Evolutionary conservation across 2,113 vertebrate species (phyloP).

Genomic region (Nipponia nippon): DNA sequence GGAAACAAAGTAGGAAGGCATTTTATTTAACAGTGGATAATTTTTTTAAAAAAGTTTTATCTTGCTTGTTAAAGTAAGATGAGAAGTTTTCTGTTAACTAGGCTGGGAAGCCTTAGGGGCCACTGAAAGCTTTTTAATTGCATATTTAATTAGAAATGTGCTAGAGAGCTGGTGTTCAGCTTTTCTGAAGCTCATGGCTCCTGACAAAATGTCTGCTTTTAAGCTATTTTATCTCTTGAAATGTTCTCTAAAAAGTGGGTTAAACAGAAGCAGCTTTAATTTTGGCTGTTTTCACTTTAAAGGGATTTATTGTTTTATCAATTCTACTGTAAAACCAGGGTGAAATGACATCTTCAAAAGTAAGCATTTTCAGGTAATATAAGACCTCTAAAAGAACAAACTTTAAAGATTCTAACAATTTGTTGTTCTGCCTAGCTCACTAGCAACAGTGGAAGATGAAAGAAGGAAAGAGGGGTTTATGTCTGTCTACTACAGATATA

Average conservation of each 20-base stretch:
- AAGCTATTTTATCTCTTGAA: slow-evolving; percentile 50
- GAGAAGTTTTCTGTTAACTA: slow-evolving; percentile 65
- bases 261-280: slow-evolving; percentile 56
- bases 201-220: slow-evolving; percentile 64
- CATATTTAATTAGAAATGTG: slow-evolving; percentile 76
- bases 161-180: slow-evolving; percentile 38
- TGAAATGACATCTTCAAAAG: slow-evolving; percentile 44
- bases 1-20: neutral
- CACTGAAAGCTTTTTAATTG: slow-evolving; percentile 73
- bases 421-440: slow-evolving; percentile 1
- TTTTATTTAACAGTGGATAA: neutral
- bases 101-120: slow-evolving; percentile 58
- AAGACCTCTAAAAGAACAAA: neutral
- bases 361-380: slow-evolving; percentile 52
- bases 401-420: slow-evolving; percentile 31
- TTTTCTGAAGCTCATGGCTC: slow-evolving; percentile 57
- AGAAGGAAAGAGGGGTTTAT: neutral
- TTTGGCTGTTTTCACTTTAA: slow-evolving; percentile 65
- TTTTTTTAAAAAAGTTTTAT: slow-evolving; percentile 32
- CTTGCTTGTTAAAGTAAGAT: slow-evolving; percentile 58
- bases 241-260: slow-evolving; percentile 60
- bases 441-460: neutral
- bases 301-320: slow-evolving; percentile 57
- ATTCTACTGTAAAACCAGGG: slow-evolving; percentile 23
- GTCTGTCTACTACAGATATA: neutral